These are phyloP conservation scores for Fratercula arctica DNA, from an alignment of 2,797 vertebrate species.

Conservation along the genomic window DNA sequence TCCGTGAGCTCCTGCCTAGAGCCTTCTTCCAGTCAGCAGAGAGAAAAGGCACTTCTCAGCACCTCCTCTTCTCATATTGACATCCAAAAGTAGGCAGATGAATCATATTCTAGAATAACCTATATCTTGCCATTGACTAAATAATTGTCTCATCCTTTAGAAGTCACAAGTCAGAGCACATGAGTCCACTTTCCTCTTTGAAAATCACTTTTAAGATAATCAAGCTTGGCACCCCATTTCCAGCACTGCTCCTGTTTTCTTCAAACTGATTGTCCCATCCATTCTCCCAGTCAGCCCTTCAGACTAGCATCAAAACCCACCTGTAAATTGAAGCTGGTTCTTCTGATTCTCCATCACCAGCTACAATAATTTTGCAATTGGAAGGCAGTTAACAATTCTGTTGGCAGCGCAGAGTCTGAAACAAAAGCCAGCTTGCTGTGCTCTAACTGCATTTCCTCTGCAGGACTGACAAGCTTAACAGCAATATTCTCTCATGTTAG, in stretches of 20 bases:
- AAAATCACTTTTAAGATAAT: background rate
- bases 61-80: background rate
- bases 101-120: background rate
- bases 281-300: background rate
- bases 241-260: background rate
- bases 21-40: background rate
- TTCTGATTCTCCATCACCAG: background rate
- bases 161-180: background rate
- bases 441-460: background rate
- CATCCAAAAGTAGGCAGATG: background rate
- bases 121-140: background rate
- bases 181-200: background rate
- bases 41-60: background rate
- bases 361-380: background rate
- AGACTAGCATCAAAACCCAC: background rate
- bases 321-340: background rate
- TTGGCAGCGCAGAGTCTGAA: background rate
- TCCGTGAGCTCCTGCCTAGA: background rate
- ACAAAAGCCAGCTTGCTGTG: background rate
- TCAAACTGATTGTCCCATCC: background rate
- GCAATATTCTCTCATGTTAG: background rate
- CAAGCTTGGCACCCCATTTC: background rate
- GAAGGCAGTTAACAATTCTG: background rate
- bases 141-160: background rate
- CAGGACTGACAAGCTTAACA: slow-evolving; percentile 11